Base-by-base conservation (phyloP, 2,888 invertebrate genomes). In the Sinelater perroti region DNA sequence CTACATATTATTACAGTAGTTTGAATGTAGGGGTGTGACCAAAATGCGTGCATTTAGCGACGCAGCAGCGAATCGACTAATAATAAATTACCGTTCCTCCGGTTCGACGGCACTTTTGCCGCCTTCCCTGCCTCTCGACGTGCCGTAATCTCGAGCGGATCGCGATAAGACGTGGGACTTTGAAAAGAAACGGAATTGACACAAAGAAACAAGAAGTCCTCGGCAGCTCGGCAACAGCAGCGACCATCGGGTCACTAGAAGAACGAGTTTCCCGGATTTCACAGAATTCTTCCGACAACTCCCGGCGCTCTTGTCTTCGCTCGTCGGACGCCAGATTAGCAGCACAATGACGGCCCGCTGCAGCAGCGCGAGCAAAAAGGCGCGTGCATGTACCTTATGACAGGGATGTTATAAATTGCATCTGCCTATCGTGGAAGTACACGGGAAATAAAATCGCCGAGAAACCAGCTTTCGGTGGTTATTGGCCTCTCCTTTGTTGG, bases 221-320 rank as follows among this genome's bases (percentile, higher is more conserved):
- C 46, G 46, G 42, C 58, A 47, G 28, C 47, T 53, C 36, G 26
- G 31, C 31, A 52, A 35, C 44, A 53, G 53, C 47, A 55, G 33
- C 20, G 31, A 21, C 40, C 46, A 53, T 54, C 58, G 58, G 58
- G 58, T 58, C 58, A 58, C 58, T 57, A 57, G 57, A 61, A 61
- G 56, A 61, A 61, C 61, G 54, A 61, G 61, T 61, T 61, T 61
- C 54, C 61, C 61, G 45, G 61, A 61, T 61, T 59, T 61, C 61
- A 61, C 57, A 61, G 61, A 61, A 61, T 53, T 61, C 57, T 46
- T 51, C 57, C 46, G 57, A 57, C 57, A 57, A 46, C 38, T 57
- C 57, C 45, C 31, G 36, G 50, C 54, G 35, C 56, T 53, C 31
- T 50, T 50, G 47, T 49, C 54, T 45, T 47, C 28, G 14, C 50